Conservation (phyloP, 2,113 vertebrate genomes). For the Neodon shergylaensis region DNA sequence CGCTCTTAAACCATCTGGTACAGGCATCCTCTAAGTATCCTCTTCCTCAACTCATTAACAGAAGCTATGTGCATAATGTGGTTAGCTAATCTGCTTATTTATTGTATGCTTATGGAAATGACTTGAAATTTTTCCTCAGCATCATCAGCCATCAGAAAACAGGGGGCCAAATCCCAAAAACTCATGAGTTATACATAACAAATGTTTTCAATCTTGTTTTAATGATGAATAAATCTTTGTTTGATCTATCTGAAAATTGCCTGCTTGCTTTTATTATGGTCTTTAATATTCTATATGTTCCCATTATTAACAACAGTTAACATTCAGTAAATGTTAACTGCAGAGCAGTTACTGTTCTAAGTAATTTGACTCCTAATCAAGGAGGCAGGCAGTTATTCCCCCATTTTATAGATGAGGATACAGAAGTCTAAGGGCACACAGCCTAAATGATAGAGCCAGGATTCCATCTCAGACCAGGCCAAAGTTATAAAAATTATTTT, state of each 20-base stretch:
- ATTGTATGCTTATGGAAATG: constrained; percentile 58
- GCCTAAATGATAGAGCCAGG: constrained; percentile 3
- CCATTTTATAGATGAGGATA: constrained; percentile 36
- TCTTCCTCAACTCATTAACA: constrained; percentile 68
- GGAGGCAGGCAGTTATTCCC: neutral
- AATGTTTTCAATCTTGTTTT: constrained; percentile 59
- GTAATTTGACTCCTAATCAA: constrained; percentile 38
- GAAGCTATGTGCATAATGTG: constrained; percentile 56
- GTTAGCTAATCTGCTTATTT: constrained; percentile 68
- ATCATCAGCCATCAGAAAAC: constrained; percentile 58
- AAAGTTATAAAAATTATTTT: constrained; percentile 34
- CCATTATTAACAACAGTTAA: constrained; percentile 44
- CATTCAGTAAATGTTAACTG: constrained; percentile 22
- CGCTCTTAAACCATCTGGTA: constrained; percentile 46
- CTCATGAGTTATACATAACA: constrained; percentile 51
- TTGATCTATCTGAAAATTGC: constrained; percentile 65
- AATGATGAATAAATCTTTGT: constrained; percentile 50
- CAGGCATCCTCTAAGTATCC: constrained; percentile 46
- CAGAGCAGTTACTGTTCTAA: constrained; percentile 9
- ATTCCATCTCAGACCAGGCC: constrained; percentile 8
- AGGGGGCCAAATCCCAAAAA: constrained; percentile 28
- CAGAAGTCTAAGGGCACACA: constrained; percentile 39
- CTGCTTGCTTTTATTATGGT: constrained; percentile 29
- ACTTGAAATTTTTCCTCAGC: constrained; percentile 59
- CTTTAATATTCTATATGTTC: constrained; percentile 23